Base-by-base conservation (phyloP, 2,797 vertebrate genomes). In the Poecilia wingei region DNA sequence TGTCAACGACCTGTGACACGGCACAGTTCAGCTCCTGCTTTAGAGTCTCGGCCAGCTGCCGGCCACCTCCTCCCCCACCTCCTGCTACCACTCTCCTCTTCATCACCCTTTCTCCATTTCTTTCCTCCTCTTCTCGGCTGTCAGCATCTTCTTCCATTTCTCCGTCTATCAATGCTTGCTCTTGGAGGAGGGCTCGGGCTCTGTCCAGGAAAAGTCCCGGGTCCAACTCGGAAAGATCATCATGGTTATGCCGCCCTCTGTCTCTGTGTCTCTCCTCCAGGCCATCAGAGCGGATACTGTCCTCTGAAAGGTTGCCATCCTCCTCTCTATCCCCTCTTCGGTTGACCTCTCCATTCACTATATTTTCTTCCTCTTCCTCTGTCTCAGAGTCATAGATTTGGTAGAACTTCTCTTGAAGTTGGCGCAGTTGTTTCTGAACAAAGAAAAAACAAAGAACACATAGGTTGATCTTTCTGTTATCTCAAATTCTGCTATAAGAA, bases 391-490 rank as follows among this genome's bases (percentile, higher is more conserved):
- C 98, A 0, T 99, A 99, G 95, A 99, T 99, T 93, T 99, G 98
- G 94, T 98, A 99, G 95, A 99, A 99, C 96, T 99, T 99, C 83
- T 99, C 98, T 96, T 99, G 98, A 92, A 99, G 97, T 92, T 99
- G 98, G 78, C 98, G 97, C 87, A 99, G 97, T 95, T 99, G 98
- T 92, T 99, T 99, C 96, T 95, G 73, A 5, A 70, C 2, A 53
- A 74, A 77, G 39, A 59, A 86, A 0, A 80, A 33, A 78, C 22
- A 70, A n/a, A 70, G 25, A 70, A n/a, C 39, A 43, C 20, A 12
- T 25, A 1, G 68, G 22, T 45, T 70, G 12, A 70, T 28, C 22
- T 14, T n/a, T 45, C 2, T 16, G 16, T 45, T 45, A 6, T 31
- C 6, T 36, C 33, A 18, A 16, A 64, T 16, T 64, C 61, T 64